Evolutionary conservation across 2,113 vertebrate species (phyloP), one percentile per base, ranked within the genome.

Genomic region (Trochalopteron elliotii): DNA sequence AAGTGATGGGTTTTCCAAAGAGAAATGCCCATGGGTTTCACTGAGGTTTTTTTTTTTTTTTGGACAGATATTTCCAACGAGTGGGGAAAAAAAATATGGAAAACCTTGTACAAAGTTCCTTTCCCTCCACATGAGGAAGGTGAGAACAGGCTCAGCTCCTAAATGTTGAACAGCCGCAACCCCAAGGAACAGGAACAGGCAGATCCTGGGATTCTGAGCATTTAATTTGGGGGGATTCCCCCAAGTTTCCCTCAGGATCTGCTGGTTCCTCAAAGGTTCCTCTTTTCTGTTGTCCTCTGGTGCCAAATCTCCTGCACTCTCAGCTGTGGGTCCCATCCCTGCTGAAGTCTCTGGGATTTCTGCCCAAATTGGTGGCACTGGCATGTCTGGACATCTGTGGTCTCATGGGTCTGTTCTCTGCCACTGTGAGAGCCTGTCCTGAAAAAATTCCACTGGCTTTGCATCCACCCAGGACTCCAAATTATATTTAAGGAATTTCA

Each of bases 41-140:
- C 0, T 25, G 56, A 39, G 37, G 37, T 8, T 39, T 39, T 39
- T 39, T 39, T 39, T 11, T 65, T 61, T 64, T 64, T 35, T 5
- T 40, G 40, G 19, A 33, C 19, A 76, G 61, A 20, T 65, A 72
- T 49, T 79, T 44, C 61, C 53, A 39, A 39, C 1, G 9, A 79
- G 11, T 12, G 9, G 30, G 1, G 40, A 4, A 56, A 5, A 52
- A 4, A 53, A 35, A 33, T 1, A 4, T 1, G 7, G 40, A 50
- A 68, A 83, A 50, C 19, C 9, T 52, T 39, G 39, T 4, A 15
- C 17, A 17, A 71, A 85, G 7, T 70, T 45, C 27, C 55, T 60
- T 11, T 45, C 3, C 23, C 7, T 70, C 18, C n/a, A 15, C 22
- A 2, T 0, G 44, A 78, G 22, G 72, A 71, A 50, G 44, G 27